Conservation (phyloP, 2,888 invertebrate genomes). For the Cacoxenus indagator region DNA sequence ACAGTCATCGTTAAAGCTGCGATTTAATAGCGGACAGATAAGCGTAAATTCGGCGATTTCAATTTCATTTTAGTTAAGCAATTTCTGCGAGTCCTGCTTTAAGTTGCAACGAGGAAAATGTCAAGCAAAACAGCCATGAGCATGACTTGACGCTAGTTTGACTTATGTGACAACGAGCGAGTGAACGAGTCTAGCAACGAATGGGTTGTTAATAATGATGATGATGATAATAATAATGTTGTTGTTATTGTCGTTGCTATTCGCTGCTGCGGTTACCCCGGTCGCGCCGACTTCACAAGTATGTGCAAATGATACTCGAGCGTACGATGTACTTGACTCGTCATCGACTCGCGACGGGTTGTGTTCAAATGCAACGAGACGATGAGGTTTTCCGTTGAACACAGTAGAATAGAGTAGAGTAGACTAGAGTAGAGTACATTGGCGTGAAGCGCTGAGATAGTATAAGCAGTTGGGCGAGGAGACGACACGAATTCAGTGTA, state of each 20-base stretch:
- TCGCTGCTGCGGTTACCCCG: slow-evolving; percentile 31
- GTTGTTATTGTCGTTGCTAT: background rate
- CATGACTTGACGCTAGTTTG: too few relatives aligned
- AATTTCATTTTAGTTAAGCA: too few relatives aligned
- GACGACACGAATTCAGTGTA: slow-evolving; percentile 17
- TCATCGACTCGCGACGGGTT: background rate
- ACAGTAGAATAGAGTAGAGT: slow-evolving; percentile 44
- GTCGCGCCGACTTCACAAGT: slow-evolving; percentile 41
- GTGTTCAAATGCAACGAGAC: too few relatives aligned
- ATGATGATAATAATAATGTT: background rate
- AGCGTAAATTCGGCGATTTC: too few relatives aligned
- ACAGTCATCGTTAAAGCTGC: too few relatives aligned
- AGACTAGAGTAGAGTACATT: slow-evolving; percentile 32
- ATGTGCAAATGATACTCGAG: slow-evolving; percentile 65
- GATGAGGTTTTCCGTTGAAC: too few relatives aligned
- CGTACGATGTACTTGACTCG: slow-evolving; percentile 50
- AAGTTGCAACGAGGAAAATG: too few relatives aligned
- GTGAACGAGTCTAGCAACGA: slow-evolving; percentile 9
- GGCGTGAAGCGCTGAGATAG: slow-evolving; percentile 23
- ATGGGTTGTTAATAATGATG: slow-evolving; percentile 20
- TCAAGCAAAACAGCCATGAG: too few relatives aligned
- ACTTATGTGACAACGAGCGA: background rate
- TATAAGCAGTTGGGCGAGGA: slow-evolving; percentile 1
- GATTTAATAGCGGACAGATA: too few relatives aligned
- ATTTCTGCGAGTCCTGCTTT: too few relatives aligned